These are phyloP conservation scores for Caenorhabditis elegans DNA, from an alignment of 1,140 invertebrate species.

Conservation along the genomic window DNA sequence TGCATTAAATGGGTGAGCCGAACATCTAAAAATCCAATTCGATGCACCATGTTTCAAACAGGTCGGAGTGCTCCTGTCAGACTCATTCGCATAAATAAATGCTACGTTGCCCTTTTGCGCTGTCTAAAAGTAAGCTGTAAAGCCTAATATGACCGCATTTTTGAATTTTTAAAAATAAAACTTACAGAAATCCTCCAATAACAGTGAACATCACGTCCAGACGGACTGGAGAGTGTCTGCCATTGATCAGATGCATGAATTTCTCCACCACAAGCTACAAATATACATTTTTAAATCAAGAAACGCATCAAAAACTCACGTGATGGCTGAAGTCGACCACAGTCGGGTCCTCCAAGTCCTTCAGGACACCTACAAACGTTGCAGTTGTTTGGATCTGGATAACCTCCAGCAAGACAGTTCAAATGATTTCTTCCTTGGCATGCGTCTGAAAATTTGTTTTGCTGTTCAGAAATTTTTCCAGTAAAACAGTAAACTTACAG, in stretches of 20 bases:
- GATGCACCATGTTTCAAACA: no score
- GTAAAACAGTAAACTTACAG: not conserved
- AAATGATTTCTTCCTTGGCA: conserved; percentile 50
- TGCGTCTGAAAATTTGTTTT: conserved; percentile 47
- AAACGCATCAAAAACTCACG: conserved; percentile 42
- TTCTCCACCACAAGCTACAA: conserved; percentile 61
- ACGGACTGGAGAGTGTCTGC: conserved; percentile 62
- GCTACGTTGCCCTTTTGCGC: no score
- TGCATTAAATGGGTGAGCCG: no score
- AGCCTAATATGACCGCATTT: no score
- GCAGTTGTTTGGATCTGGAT: conserved; percentile 62
- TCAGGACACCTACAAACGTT: conserved; percentile 58
- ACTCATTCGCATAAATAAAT: no score
- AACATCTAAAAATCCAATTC: no score
- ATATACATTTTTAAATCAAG: not conserved
- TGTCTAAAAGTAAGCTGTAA: no score
- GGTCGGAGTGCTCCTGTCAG: no score
- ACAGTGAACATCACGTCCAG: conserved; percentile 62
- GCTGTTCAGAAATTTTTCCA: not conserved
- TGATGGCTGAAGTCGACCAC: conserved; percentile 60
- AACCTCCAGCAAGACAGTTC: conserved; percentile 60
- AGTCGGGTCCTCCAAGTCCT: conserved; percentile 63
- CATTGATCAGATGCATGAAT: conserved; percentile 61
- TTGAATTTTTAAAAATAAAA: no score
- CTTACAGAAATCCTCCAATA: conserved; percentile 65